Conservation (phyloP, 2,113 vertebrate genomes). For the Thermophis baileyi region DNA sequence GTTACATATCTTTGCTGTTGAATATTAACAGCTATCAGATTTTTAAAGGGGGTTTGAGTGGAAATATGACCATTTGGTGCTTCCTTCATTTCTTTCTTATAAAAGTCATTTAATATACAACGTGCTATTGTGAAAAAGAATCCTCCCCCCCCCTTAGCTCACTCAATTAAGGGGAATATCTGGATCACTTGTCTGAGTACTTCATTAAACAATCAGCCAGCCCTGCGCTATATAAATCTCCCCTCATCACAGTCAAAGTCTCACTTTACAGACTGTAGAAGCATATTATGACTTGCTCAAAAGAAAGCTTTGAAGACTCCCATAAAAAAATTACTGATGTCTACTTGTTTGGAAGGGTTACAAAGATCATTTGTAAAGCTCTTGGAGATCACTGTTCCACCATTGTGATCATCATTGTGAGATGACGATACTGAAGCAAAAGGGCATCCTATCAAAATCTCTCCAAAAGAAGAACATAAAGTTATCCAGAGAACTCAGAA, state of each 20-base stretch:
- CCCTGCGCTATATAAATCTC: background rate
- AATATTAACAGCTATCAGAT: background rate
- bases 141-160: background rate
- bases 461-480: background rate
- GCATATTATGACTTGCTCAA: background rate
- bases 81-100: background rate
- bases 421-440: background rate
- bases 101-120: background rate
- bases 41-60: background rate
- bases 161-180: background rate
- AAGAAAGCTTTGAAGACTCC: background rate
- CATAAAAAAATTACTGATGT: background rate
- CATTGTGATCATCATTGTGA: background rate
- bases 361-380: background rate
- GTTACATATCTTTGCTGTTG: background rate
- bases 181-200: background rate
- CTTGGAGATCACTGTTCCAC: background rate
- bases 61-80: background rate
- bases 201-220: background rate
- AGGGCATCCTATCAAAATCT: background rate
- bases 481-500: background rate
- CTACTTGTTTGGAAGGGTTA: background rate
- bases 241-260: background rate
- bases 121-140: background rate
- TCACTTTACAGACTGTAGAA: background rate